Base-by-base conservation (phyloP, 1,140 invertebrate genomes). In the Eumeta japonica region DNA sequence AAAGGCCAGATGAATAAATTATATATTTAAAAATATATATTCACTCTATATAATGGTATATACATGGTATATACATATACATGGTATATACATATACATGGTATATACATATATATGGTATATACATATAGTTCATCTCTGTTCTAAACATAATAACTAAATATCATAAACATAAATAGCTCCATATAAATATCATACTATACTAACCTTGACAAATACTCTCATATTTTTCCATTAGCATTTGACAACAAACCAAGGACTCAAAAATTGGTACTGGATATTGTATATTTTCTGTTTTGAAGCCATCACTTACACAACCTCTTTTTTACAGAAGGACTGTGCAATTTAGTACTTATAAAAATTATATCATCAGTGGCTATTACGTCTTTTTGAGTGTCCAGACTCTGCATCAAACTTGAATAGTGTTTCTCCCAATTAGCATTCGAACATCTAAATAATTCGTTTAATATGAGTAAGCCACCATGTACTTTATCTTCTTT, bases 401-500 rank as follows among this genome's bases (percentile, higher is more conserved):
- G 46, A 31, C 66, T 71, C 15, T 62, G 58, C 70, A 76, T 88
- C 55, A 94, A 60, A n/a, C 80, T 75, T 35, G 85, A 84, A 46
- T 92, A 90, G 42, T 85, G 83, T 13, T 81, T 79, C 60, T 94
- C 96, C 85, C 93, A 95, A 30, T 85, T 81, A 2, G 89, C 82
- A 76, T 98, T 96, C 30, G 92, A 90, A 58, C 92, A 95, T 43
- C 95, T 76, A 2, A 99, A 75, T 0, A 99, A 74, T 68, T 99
- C 97, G 77, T 98, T 97, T 1, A 98, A 73, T 10, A 98, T 90
- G 10, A 99, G 78, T 1, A 99, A 75, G 1, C 92, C 92, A 10
- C 94, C 94, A 66, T 98, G 96, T 15, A 94, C 84, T 60, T 87
- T 81, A 62, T 98, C 96, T 55, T 98, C 96, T 47, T 83, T 82